Evolutionary conservation across 2,888 invertebrate genomes (phyloP).

Genomic region (Athalia cordata): DNA sequence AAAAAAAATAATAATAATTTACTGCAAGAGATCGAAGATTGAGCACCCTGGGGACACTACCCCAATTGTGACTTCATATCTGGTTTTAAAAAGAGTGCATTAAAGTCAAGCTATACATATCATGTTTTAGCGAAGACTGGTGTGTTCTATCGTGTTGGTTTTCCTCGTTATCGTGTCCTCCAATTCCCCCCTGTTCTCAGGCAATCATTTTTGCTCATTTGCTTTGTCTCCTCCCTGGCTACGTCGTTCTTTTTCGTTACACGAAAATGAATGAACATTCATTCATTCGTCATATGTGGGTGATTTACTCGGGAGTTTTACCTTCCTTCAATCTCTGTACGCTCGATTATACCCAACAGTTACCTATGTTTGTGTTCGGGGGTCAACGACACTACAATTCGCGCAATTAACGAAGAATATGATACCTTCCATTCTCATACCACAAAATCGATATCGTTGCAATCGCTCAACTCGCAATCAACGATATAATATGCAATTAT

Average conservation of each 20-base stretch:
- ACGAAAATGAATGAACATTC: no score
- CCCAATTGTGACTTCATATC: conserved; percentile 6
- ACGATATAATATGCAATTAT: background rate
- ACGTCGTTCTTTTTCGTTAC: no score
- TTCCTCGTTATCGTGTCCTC: background rate
- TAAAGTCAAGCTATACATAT: background rate
- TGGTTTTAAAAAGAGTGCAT: background rate
- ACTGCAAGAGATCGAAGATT: conserved; percentile 7
- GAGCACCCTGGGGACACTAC: conserved; percentile 2
- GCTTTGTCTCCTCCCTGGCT: no score
- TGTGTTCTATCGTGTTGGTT: background rate
- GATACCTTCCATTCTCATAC: background rate
- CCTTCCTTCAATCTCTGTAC: no score
- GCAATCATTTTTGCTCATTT: no score
- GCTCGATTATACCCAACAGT: no score
- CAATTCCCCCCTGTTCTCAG: no score
- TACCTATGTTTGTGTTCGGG: no score
- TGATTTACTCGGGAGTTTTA: no score
- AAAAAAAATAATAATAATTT: conserved; percentile 13
- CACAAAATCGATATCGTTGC: conserved; percentile 1
- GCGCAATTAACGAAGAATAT: background rate
- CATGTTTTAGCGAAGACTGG: background rate
- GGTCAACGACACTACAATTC: no score
- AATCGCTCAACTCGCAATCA: conserved; percentile 4
- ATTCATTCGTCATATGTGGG: no score